Evolutionary conservation across 30 jellyfish, hydroid and myxozoan species (phyloP), one percentile per base, ranked within the genome.

Genomic region (Sanderia malayensis): DNA sequence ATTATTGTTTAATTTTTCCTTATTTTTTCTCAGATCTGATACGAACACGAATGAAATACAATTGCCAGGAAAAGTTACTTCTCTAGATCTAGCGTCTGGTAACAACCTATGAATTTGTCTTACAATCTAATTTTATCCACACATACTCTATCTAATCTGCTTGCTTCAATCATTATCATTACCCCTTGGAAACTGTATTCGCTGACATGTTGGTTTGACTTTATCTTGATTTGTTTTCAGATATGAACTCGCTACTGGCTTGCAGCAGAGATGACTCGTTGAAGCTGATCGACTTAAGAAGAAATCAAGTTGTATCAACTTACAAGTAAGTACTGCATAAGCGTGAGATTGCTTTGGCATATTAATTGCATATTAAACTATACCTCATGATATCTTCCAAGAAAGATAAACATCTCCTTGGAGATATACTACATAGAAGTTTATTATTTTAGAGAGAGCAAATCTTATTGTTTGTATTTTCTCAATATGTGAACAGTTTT

Each of bases 1-100:
- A 37, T 37, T 4, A 37, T 6, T 37, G 10, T 0, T 66, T 71
- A n/a, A 44, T 31, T 31, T 18, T 8, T n/a, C n/a, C 45, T 23
- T 26, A 61, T 37, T 46, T 41, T 61, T 31, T 67, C 65, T n/a
- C 41, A 92, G 99, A 47, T 85, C 95, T 68, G 99, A 92, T 37
- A 73, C 68, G 28, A 72, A 92, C 60, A 68, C 88, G 10, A 92
- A 92, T 72, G 99, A 92, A 71, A 92, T 92, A 4, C 99, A 92
- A 31, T 80, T 92, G 21, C 99, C 88, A 23, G 99, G 99, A 61
- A 85, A 85, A 72, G 95, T 92, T 15, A 86, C 99, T 24, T 83
- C 96, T 9, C 46, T 92, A 41, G 99, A 92, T 74, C 53, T 92
- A 41, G 79, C 99, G 8, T 85, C 79, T 82, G 99, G 99, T 92